A percentile compares a stretch with the other conserved stretches of the same genome.
Evolutionary conservation across 2,113 vertebrate genomes (phyloP).

Genomic region (Dipodomys stephensi): DNA sequence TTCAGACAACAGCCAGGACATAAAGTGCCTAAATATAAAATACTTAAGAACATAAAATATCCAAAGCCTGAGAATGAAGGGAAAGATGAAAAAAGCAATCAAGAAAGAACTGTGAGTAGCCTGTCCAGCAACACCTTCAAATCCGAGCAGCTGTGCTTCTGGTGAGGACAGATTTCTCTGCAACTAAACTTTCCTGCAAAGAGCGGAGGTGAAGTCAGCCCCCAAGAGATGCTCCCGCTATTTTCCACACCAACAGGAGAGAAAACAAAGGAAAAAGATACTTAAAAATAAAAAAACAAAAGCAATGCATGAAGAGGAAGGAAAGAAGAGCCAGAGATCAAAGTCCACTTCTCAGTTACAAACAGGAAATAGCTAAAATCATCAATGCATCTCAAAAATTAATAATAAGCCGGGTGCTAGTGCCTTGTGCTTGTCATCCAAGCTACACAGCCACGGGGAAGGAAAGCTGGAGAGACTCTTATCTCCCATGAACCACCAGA

Average conservation of each 20-base stretch:
- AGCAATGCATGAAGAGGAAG: conserved; percentile 55
- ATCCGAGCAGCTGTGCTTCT: background rate
- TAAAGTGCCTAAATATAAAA: background rate
- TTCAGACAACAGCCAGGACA: background rate
- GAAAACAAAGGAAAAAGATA: background rate
- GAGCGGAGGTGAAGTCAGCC: background rate
- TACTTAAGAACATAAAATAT: background rate
- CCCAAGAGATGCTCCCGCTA: conserved; percentile 60
- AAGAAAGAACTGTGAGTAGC: background rate
- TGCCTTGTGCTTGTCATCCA: too few relatives aligned
- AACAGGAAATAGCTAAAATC: conserved; percentile 81
- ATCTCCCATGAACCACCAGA: too few relatives aligned
- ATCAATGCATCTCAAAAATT: conserved; percentile 71
- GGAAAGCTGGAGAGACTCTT: too few relatives aligned
- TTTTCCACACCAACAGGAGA: background rate
- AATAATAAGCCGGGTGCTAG: conserved; percentile 26
- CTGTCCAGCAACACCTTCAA: too few relatives aligned
- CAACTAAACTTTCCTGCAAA: background rate
- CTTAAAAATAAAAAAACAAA: conserved; percentile 58
- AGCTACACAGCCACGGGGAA: too few relatives aligned
- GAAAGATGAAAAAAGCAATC: background rate
- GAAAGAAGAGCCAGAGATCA: conserved; percentile 9
- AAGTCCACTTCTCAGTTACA: conserved; percentile 69
- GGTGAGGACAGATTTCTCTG: background rate
- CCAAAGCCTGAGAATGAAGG: background rate